A percentile compares a stretch with the other conserved stretches of the same genome.
These are phyloP conservation scores for Manis pentadactyla DNA, from an alignment of 2,797 vertebrate genomes.

Conservation along the genomic window DNA sequence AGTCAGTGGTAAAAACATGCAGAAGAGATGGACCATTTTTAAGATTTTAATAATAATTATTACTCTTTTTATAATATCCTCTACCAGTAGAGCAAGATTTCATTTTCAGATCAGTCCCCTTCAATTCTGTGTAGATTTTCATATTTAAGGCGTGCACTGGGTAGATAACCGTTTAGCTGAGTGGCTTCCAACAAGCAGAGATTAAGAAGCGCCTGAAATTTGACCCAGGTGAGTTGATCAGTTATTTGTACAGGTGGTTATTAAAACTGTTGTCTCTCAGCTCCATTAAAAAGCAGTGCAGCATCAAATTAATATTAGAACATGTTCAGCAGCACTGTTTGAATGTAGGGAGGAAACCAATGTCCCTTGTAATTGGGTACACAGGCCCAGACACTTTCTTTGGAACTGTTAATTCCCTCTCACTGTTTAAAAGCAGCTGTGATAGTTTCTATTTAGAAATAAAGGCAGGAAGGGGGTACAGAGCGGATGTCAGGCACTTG, in stretches of 20 bases:
- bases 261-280: constrained; percentile 50
- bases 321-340: constrained; percentile 46
- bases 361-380: constrained; percentile 50
- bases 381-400: constrained; percentile 35
- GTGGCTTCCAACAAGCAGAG: not conserved
- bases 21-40: not conserved
- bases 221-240: not conserved
- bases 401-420: constrained; percentile 48
- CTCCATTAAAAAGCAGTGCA: constrained; percentile 49
- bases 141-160: not conserved
- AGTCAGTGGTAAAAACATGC: constrained; percentile 81
- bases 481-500: not conserved
- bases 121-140: not conserved
- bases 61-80: constrained; percentile 64
- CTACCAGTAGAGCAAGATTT: constrained; percentile 37
- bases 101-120: constrained; percentile 10
- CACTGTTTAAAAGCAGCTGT: not conserved
- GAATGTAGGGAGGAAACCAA: constrained; percentile 39
- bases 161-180: not conserved
- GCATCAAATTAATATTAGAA: constrained; percentile 67
- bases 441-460: constrained; percentile 31
- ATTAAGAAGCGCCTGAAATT: constrained; percentile 8
- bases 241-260: constrained; percentile 26
- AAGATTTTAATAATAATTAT: constrained; percentile 6
- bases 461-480: not conserved